A percentile compares a stretch with the other conserved stretches of the same genome.
phyloP scores from a whole-genome alignment of 2,797 vertebrate genomes.

The Typhlichthys subterraneus region DNA sequence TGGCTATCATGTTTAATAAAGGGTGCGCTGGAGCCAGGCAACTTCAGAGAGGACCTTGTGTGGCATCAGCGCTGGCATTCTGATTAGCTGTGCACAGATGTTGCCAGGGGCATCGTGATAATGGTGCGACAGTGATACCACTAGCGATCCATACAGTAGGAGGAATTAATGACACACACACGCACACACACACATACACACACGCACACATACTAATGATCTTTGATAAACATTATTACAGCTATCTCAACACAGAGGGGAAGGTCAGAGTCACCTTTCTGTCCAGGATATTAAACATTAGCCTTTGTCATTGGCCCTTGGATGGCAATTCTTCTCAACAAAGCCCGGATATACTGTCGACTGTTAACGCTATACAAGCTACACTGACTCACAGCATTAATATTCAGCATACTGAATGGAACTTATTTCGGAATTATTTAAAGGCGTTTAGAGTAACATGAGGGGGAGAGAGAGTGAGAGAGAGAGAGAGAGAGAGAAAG shows the following conservation, averaged over 20 bases:
- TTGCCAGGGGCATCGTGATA: constrained; percentile 74
- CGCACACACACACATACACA: constrained; percentile 6
- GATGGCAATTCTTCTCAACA: constrained; percentile 8
- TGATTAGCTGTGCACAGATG: constrained; percentile 71
- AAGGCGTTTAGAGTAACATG: constrained; percentile 52
- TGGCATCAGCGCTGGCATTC: constrained; percentile 61
- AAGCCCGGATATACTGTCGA: constrained; percentile 12
- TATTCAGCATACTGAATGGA: constrained; percentile 32
- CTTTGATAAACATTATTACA: constrained; percentile 5
- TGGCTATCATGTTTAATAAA: constrained; percentile 64
- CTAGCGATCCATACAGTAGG: constrained; percentile 31
- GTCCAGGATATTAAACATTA: constrained; percentile 55
- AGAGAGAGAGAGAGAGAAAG: constrained; percentile 7
- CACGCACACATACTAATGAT: constrained; percentile 8
- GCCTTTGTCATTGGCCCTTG: constrained; percentile 29
- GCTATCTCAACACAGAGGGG: constrained; percentile 41
- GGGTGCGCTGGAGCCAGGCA: constrained; percentile 49
- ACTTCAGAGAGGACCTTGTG: constrained; percentile 53
- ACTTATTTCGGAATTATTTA: constrained; percentile 55
- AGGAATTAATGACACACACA: constrained; percentile 32
- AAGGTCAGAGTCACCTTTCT: constrained; percentile 28
- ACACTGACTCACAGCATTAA: constrained; percentile 9
- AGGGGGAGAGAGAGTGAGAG: not conserved
- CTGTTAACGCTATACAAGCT: constrained; percentile 5
- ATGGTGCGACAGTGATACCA: constrained; percentile 64